Percentiles rank a stretch among this genome's conserved stretches.
Evolutionary conservation across 2,888 invertebrate genomes (phyloP).

Genomic region (Mesochorus sp.): DNA sequence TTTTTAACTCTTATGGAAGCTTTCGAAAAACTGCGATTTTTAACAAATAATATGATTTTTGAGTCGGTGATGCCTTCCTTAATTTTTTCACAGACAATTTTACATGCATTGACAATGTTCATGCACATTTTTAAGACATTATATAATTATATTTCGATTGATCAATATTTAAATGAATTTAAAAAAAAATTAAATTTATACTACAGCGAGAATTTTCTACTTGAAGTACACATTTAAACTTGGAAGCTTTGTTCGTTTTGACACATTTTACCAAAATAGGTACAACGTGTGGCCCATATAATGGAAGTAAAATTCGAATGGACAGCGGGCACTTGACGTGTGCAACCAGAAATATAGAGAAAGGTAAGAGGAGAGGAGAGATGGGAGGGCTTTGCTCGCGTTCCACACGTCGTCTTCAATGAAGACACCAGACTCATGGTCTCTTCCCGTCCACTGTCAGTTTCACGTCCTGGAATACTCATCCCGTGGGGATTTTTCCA

Average conservation of each 20-base stretch:
- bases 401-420: conserved; percentile 77
- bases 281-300: conserved; percentile 33
- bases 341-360: conserved; percentile 40
- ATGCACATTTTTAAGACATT: too few relatives aligned
- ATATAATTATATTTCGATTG: too few relatives aligned
- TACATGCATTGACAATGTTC: too few relatives aligned
- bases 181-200: too few relatives aligned
- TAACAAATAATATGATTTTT: too few relatives aligned
- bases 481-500: conserved; percentile 74
- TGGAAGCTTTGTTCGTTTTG: conserved; percentile 23
- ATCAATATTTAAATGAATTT: too few relatives aligned
- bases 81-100: too few relatives aligned
- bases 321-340: conserved; percentile 67
- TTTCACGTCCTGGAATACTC: conserved; percentile 76
- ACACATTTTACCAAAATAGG: conserved; percentile 36
- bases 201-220: too few relatives aligned
- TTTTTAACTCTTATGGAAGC: too few relatives aligned
- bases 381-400: conserved; percentile 56
- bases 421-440: conserved; percentile 70
- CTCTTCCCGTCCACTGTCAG: conserved; percentile 77
- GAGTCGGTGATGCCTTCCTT: too few relatives aligned
- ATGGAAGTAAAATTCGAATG: conserved; percentile 65
- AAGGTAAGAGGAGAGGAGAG: too few relatives aligned
- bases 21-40: too few relatives aligned
- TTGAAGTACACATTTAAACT: conserved; percentile 28